Evolutionary conservation across 2,888 invertebrate genomes (phyloP).

Genomic region (Synergus japonicus): DNA sequence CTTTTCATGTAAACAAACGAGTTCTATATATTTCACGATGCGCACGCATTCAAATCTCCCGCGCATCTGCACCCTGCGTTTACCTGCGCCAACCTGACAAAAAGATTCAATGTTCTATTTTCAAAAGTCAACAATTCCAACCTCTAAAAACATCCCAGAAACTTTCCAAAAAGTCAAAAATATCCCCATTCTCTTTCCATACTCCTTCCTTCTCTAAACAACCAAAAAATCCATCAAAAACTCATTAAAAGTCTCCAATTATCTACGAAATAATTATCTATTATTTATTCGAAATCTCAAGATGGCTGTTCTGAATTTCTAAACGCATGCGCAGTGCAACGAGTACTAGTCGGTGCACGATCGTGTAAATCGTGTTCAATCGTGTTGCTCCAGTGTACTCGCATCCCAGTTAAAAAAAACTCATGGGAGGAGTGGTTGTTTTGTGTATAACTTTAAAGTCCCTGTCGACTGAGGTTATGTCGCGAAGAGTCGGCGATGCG

Average conservation of each 20-base stretch:
- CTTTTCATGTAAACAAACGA: neutral
- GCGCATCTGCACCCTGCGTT: neutral
- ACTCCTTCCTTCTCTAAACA: neutral
- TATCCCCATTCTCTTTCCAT: accelerated
- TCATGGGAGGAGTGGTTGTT: conserved; percentile 37
- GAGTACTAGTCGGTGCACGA: too few species aligned
- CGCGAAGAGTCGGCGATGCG: conserved; percentile 35
- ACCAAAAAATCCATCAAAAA: too few species aligned
- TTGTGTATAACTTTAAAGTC: conserved; percentile 39
- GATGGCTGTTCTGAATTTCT: too few species aligned
- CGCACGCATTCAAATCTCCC: neutral
- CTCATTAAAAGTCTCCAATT: too few species aligned
- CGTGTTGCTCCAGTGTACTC: neutral
- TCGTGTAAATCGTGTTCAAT: too few species aligned
- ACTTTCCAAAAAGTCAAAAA: neutral
- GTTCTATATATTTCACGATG: too few species aligned
- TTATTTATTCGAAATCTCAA: too few species aligned
- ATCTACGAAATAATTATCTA: too few species aligned
- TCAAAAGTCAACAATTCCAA: neutral
- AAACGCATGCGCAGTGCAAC: neutral
- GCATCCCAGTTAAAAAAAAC: conserved; percentile 32
- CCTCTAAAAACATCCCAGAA: neutral
- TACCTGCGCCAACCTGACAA: neutral
- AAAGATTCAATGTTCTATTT: neutral
- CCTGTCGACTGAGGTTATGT: conserved; percentile 41